Evolutionary conservation across 2,113 vertebrate genomes (phyloP).

Genomic region (Scomber japonicus): DNA sequence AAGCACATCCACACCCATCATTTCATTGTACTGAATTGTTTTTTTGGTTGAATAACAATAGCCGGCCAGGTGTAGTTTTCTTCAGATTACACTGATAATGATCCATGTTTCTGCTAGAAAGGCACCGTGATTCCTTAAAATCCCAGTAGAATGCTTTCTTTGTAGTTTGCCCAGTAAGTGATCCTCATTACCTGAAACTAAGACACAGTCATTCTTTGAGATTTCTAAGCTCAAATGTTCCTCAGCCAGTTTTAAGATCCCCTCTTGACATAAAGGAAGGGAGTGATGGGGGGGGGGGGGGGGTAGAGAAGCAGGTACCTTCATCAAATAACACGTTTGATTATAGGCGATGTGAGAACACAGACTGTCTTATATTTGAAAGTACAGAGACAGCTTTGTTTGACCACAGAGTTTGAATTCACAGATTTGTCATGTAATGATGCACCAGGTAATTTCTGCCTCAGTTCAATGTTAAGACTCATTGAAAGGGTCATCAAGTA

Average conservation of each 20-base stretch:
- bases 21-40: neutral
- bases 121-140: constrained; percentile 50
- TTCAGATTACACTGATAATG: constrained; percentile 50
- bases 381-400: constrained; percentile 72
- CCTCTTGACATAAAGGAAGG: constrained; percentile 6
- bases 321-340: constrained; percentile 62
- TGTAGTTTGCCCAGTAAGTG: constrained; percentile 30
- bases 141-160: constrained; percentile 57
- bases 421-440: constrained; percentile 36
- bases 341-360: constrained; percentile 72
- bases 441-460: constrained; percentile 14
- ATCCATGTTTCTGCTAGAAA: constrained; percentile 45
- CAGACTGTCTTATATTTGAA: constrained; percentile 21
- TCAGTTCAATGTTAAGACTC: neutral
- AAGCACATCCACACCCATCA: neutral
- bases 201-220: constrained; percentile 35
- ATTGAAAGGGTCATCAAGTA: neutral
- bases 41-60: neutral
- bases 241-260: constrained; percentile 15
- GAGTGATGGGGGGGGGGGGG: neutral
- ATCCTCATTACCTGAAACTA: constrained; percentile 52
- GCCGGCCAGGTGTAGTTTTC: constrained; percentile 21
- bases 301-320: constrained; percentile 13
- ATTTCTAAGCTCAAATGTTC: constrained; percentile 41
- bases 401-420: constrained; percentile 32